These are phyloP conservation scores for Cephus pygmeus DNA, from an alignment of 2,888 invertebrate species.

Conservation along the genomic window DNA sequence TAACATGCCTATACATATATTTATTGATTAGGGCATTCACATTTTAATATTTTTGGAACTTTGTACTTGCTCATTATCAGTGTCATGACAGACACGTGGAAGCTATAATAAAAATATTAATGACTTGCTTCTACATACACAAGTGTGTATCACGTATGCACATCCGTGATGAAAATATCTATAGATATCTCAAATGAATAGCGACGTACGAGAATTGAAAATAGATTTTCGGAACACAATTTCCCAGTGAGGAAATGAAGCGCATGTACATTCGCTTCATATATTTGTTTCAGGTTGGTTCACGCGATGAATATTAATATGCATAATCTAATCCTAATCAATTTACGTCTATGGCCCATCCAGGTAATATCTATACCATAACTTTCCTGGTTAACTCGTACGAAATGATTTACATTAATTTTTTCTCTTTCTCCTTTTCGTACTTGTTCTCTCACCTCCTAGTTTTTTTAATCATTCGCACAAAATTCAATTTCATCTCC, in stretches of 20 bases:
- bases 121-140: background rate
- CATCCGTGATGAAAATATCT: background rate
- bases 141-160: background rate
- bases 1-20: background rate
- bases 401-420: too few relatives aligned
- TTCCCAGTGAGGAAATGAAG: slow-evolving; percentile 50
- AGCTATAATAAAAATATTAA: slow-evolving; percentile 23
- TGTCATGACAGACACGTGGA: slow-evolving; percentile 10
- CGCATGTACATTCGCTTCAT: slow-evolving; percentile 31
- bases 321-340: slow-evolving; percentile 32
- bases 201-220: slow-evolving; percentile 42
- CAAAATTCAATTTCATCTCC: too few relatives aligned
- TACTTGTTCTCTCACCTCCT: too few relatives aligned
- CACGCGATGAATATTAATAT: slow-evolving; percentile 40
- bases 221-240: slow-evolving; percentile 50
- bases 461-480: too few relatives aligned
- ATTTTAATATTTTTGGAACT: background rate
- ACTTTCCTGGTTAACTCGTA: too few relatives aligned
- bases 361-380: too few relatives aligned
- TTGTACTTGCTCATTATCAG: background rate
- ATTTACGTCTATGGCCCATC: too few relatives aligned
- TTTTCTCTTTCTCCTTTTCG: too few relatives aligned
- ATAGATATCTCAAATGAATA: slow-evolving; percentile 24
- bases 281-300: slow-evolving; percentile 22
- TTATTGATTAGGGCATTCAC: background rate